These are phyloP conservation scores for Bombylius major DNA, from an alignment of 2,888 invertebrate species.

Conservation along the genomic window DNA sequence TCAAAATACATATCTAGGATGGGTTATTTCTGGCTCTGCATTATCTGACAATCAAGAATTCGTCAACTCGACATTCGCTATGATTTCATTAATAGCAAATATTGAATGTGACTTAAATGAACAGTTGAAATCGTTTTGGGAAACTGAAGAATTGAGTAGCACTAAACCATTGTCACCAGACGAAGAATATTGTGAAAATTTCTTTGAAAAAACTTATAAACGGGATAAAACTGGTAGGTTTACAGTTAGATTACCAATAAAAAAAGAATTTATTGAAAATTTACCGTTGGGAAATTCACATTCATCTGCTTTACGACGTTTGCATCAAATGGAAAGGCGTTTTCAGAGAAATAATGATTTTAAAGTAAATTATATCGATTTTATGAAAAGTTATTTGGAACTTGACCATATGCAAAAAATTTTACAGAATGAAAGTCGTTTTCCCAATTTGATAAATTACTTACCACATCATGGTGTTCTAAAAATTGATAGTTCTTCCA, in stretches of 20 bases:
- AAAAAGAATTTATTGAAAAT: neutral
- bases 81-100: neutral
- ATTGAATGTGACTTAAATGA: neutral
- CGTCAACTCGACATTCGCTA: neutral
- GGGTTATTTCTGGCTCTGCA: neutral
- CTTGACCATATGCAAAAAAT: neutral
- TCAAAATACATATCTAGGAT: constrained; percentile 1
- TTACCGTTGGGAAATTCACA: neutral
- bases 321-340: neutral
- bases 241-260: neutral
- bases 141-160: too few species aligned
- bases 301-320: neutral
- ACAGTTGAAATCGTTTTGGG: neutral
- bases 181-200: too few species aligned
- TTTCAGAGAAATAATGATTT: neutral
- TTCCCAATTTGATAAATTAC: neutral
- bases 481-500: neutral
- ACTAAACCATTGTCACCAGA: too few species aligned
- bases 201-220: too few species aligned
- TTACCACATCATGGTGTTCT: constrained; percentile 5
- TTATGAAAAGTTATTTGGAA: neutral
- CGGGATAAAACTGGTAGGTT: too few species aligned
- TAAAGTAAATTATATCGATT: too few species aligned
- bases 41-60: too few species aligned
- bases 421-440: neutral